Percentiles rank a stretch among this genome's conserved stretches.
phyloP scores from a whole-genome alignment of 2,797 vertebrate genomes.

The Anguilla anguilla region DNA sequence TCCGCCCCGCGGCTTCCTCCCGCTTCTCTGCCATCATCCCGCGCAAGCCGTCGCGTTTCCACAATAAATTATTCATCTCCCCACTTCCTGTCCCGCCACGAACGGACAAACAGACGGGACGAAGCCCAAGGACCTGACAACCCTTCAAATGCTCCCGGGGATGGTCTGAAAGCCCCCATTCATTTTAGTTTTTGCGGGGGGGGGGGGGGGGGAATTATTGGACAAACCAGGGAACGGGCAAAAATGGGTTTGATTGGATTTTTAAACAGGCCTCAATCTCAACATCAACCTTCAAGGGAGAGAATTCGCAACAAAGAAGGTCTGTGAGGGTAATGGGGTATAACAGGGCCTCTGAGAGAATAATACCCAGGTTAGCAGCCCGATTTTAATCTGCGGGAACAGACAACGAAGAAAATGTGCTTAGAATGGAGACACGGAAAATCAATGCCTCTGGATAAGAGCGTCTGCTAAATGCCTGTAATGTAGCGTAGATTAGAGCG shows the following conservation, averaged over 20 bases:
- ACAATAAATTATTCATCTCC: slow-evolving; percentile 28
- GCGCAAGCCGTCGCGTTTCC: slow-evolving; percentile 15
- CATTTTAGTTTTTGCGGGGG: too few relatives aligned
- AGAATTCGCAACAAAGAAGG: not conserved
- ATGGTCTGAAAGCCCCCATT: not conserved
- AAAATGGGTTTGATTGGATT: not conserved
- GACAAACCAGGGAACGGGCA: not conserved
- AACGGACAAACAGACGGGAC: slow-evolving; percentile 1
- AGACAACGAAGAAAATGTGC: not conserved
- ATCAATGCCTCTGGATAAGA: not conserved
- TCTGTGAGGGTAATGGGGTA: not conserved
- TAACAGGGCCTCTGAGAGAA: not conserved
- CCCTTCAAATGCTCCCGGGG: not conserved
- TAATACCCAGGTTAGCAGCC: not conserved
- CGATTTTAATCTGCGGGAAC: not conserved
- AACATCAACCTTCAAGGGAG: not conserved
- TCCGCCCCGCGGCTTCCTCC: not conserved
- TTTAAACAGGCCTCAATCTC: slow-evolving; percentile 3
- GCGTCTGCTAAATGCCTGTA: too few relatives aligned
- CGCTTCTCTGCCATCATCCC: not conserved
- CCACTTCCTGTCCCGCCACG: slow-evolving; percentile 19
- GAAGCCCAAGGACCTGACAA: not conserved
- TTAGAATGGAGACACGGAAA: not conserved
- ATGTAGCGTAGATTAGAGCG: not conserved
- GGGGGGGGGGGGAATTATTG: not conserved